Evolutionary conservation across 2,797 vertebrate genomes (phyloP), one percentile per base, ranked within the genome.

Genomic region (Tangara arthus): DNA sequence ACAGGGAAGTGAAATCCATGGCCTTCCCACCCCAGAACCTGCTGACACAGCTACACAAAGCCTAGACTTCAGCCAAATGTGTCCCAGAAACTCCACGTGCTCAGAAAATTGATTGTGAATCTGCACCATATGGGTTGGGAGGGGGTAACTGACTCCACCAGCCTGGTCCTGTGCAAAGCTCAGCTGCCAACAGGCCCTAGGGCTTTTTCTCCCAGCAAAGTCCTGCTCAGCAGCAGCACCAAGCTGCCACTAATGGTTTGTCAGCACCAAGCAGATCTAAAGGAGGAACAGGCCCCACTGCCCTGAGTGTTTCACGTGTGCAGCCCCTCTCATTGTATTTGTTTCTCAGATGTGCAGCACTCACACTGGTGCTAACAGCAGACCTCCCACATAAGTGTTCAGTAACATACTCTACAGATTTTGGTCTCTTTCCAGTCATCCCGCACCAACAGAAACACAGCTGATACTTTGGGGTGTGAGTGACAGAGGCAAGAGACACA

Each of bases 171-270:
- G 64, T 50, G 69, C 53, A 71, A n/a, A 79, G 56, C 41, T 77
- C 42, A 56, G 70, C 69, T 6, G 4, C 87, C 75, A 82, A 21
- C 53, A 82, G 50, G 23, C 64, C 57, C 35, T n/a, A 11, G 56
- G 37, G 37, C 75, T 87, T 69, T 57, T 21, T 50, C 80, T 94
- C 69, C 75, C 75, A 65, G 57, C 44, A 23, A 69, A 93, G 42
- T 37, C 61, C 82, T 52, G 64, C 73, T 27, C 73, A 93, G n/a
- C 71, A 87, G 65, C 78, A 86, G 16, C 47, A 30, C 78, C 71
- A 65, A 81, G 76, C 55, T 95, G 92, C 64, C 83, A 57, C 64
- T 94, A 77, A 85, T 64, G 81, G 30, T 94, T 87, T 95, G 89
- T 96, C 92, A 94, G 92, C 84, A 61, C 57, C 61, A 27, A 70